Evolutionary conservation across 2,113 vertebrate genomes (phyloP), one percentile per base, ranked within the genome.

Genomic region (Cichladusa arquata): DNA sequence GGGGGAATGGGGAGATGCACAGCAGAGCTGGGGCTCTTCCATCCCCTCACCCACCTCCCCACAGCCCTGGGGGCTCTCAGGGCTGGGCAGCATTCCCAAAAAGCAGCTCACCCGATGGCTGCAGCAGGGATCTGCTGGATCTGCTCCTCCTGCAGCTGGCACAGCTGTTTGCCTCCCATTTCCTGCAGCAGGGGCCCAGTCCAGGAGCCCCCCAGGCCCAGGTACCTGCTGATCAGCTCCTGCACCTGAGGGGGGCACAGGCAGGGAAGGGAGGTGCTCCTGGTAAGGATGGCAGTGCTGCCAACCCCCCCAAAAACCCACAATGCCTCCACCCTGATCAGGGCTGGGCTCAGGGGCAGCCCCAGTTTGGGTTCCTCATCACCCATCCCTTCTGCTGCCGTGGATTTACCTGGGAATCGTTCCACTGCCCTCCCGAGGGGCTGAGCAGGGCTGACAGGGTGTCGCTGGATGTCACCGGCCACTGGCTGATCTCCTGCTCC

Each of bases 141-240:
- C 92, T 97, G 97, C n/a, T 28, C 56, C 51, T 97, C 93, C 22
- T 57, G 94, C 93, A 98, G 93, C 8, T 65, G 29, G n/a, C 98
- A 98, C 25, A 98, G 95, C 26, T 9, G 62, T 4, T 14, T 7
- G 4, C 89, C 97, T 24, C 94, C 87, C 0, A 97, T 92, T 13
- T 74, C 42, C 76, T 2, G 42, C 3, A 98, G 97, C 86, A 97
- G 56, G 15, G 96, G 13, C 0, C 97, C 94, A 0, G 96, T 98
- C 51, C 97, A 50, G 7, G 19, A 92, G 42, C 97, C 97, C 6
- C 96, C 96, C 48, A 93, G 93, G 22, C 74, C 80, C 89, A 97
- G 84, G 92, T 40, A 97, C 67, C 64, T 93, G 25, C 57, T 45
- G 85, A 97, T 5, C 60, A 97, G 95, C 71, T 90, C 53, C 71